Base-by-base conservation (phyloP, 2,113 vertebrate genomes). In the Perca flavescens region DNA sequence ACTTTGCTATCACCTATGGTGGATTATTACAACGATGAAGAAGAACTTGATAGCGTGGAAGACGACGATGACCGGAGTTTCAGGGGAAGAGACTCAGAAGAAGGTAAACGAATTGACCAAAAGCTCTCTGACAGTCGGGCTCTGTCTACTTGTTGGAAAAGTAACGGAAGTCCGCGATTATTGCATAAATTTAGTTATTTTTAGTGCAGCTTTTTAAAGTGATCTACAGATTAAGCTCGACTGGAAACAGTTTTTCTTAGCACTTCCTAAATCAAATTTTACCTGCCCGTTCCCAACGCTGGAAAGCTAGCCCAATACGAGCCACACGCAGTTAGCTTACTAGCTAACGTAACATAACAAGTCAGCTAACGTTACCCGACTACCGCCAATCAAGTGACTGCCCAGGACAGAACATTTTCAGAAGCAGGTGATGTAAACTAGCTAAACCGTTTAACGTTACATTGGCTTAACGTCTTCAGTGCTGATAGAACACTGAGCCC, bases 41-140 rank as follows among this genome's bases (percentile, higher is more conserved):
- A 98, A 79, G 97, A 98, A 50, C 96, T 98, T 21, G 96, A 97
- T 76, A 97, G 97, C 77, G 97, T 98, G 88, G 97, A 98, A 9
- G 97, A 98, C 71, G 98, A 99, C 63, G 97, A 98, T 31, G 98
- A 98, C 70, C 96, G 97, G 22, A 98, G 98, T 91, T 97, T 97
- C 79, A 96, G 97, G 62, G 97, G 96, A 49, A 96, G 97, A 74
- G 98, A 98, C 84, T 98, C 97, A 0, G 97, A 99, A 53, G 98
- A 98, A 95, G 97, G 97, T 97, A 22, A 79, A 65, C 25, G 13
- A 66, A 79, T 54, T 85, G 43, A 47, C 22, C 6, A 67, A 52
- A 58, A 46, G 61, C 53, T 63, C 3, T 52, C 64, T 66, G 64
- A 49, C 64, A 21, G 25, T 69, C 10, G 81, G 89, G 79, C 80